Evolutionary conservation across 2,888 invertebrate species (phyloP).

Genomic region (Brenthis daphne): DNA sequence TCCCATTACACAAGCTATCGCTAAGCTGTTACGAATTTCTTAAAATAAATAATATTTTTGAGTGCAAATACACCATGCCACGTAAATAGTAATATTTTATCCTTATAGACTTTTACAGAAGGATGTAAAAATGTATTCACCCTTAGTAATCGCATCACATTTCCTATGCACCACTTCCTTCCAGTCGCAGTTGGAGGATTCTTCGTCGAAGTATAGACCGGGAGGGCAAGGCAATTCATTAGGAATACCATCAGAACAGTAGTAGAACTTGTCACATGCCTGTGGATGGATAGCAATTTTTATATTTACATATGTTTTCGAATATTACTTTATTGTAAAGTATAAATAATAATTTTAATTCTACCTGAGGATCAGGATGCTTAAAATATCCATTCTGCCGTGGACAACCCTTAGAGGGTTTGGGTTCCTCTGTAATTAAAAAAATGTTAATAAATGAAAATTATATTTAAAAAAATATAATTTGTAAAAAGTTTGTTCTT

Average conservation of each 20-base stretch:
- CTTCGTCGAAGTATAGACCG: constrained; percentile 89
- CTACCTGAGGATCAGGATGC: constrained; percentile 85
- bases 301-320: neutral
- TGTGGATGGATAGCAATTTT: constrained; percentile 41
- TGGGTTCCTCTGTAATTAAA: constrained; percentile 85
- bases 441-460: neutral
- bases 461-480: neutral
- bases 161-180: constrained; percentile 81
- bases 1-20: too few species aligned
- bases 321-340: neutral
- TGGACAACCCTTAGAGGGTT: constrained; percentile 87
- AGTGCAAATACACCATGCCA: too few species aligned
- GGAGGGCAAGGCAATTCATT: constrained; percentile 87
- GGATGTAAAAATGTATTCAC: constrained; percentile 44
- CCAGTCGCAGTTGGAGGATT: constrained; percentile 89
- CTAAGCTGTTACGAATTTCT: too few species aligned
- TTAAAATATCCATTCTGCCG: constrained; percentile 90
- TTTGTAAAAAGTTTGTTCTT: too few species aligned
- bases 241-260: constrained; percentile 88
- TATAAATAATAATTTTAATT: neutral
- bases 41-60: too few species aligned
- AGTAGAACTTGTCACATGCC: constrained; percentile 90
- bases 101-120: too few species aligned
- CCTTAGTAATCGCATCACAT: constrained; percentile 71
- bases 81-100: too few species aligned